phyloP scores from a whole-genome alignment of 2,797 vertebrate species.

The Clarias pachynema region DNA sequence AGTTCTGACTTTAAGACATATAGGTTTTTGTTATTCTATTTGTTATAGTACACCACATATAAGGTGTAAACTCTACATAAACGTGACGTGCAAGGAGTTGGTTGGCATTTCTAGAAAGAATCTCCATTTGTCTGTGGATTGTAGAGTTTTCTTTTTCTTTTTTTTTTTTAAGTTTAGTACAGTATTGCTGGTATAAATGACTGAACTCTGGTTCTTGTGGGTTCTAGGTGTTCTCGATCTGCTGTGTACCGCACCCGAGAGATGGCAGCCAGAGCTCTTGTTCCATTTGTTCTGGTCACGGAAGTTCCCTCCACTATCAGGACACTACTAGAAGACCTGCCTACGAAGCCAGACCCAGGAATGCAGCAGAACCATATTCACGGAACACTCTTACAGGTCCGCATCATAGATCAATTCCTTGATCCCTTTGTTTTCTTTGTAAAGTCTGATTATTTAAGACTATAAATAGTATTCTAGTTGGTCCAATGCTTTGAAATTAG shows the following conservation, averaged over 20 bases:
- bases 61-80: neutral
- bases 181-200: neutral
- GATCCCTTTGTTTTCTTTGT: conserved; percentile 10
- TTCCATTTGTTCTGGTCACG: conserved; percentile 85
- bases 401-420: neutral
- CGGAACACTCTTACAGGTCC: conserved; percentile 88
- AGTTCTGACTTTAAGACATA: neutral
- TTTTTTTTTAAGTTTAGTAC: no score
- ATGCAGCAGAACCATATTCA: conserved; percentile 87
- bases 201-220: conserved; percentile 1
- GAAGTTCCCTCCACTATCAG: conserved; percentile 75
- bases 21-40: neutral
- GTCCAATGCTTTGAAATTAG: conserved; percentile 7
- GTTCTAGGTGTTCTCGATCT: conserved; percentile 82
- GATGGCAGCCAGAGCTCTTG: conserved; percentile 90
- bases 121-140: neutral
- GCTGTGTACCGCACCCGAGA: conserved; percentile 88
- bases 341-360: conserved; percentile 63
- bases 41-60: neutral
- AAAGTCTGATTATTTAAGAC: neutral
- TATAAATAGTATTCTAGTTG: conserved; percentile 1
- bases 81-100: neutral
- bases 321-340: conserved; percentile 79
- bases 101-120: neutral
- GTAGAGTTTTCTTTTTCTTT: no score